A percentile compares a stretch with the other conserved stretches of the same genome.
Conservation (phyloP, 2,888 invertebrate species). For the Chrysina gloriosa region DNA sequence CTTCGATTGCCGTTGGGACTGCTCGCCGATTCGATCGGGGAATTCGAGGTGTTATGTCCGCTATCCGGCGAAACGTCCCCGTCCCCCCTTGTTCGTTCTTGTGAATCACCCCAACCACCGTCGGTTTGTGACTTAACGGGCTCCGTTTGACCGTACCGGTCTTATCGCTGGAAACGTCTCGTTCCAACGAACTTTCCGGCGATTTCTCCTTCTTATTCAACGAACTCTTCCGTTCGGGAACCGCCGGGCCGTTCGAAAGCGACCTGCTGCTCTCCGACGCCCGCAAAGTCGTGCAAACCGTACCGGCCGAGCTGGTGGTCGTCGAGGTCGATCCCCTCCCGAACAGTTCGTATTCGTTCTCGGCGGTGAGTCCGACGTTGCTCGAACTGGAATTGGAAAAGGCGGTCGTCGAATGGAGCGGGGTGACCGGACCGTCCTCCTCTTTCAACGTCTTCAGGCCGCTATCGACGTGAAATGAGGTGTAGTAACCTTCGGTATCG, state of each 20-base stretch:
- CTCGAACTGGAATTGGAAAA: constrained; percentile 78
- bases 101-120: constrained; percentile 71
- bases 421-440: constrained; percentile 78
- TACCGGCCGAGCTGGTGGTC: constrained; percentile 90
- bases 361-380: constrained; percentile 78
- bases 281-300: constrained; percentile 86
- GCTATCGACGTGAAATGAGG: constrained; percentile 96
- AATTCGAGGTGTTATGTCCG: constrained; percentile 84
- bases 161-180: constrained; percentile 60
- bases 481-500: constrained; percentile 97
- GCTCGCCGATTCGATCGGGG: constrained; percentile 80
- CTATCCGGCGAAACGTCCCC: constrained; percentile 84
- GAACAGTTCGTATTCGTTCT: constrained; percentile 91
- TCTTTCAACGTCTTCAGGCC: constrained; percentile 89
- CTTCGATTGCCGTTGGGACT: constrained; percentile 78
- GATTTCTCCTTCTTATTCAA: constrained; percentile 68
- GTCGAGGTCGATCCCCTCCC: constrained; percentile 93
- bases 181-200: constrained; percentile 66
- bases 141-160: constrained; percentile 64
- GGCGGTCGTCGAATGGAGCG: constrained; percentile 77
- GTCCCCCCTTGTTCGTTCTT: constrained; percentile 71
- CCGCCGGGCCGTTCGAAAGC: constrained; percentile 75
- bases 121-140: constrained; percentile 66
- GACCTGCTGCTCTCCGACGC: constrained; percentile 76
- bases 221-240: constrained; percentile 86